Base-by-base conservation (phyloP, 2,797 vertebrate species). In the Lerista edwardsae region DNA sequence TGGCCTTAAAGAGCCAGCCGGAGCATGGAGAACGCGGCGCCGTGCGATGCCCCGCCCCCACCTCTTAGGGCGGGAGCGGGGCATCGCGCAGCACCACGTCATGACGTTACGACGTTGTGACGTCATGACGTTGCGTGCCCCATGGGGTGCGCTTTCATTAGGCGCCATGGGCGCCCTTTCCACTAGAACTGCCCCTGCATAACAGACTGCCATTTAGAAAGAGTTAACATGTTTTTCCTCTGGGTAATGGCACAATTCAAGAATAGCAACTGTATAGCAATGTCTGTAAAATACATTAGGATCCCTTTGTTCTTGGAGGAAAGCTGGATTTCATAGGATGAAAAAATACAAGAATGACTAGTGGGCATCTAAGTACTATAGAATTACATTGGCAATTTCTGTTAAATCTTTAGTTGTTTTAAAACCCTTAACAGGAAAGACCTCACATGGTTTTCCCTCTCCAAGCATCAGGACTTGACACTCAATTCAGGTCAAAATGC, bases 401-500 rank as follows among this genome's bases (percentile, higher is more conserved):
- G 62, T 55, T 93, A 27, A 85, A 82, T 55, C 59, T 87, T 82
- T 72, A 93, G 81, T 90, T 92, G 83, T 4, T 91, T 92, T 91
- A 89, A 77, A 72, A 23, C 62, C 84, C 75, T n/a, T 75, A 89
- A 82, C 17, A 77, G 39, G 84, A 82, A 19, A 78, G n/a, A 80
- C 41, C 62, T 82, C 83, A 74, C 6, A 78, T 73, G 55, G 76
- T 89, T 92, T 83, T 84, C 88, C 62, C 72, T 93, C 92, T 81
- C 80, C 80, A 87, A 89, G 87, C 88, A 88, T 87, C 86, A 91
- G 83, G 29, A 91, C 78, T 86, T 92, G 91, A 81, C 88, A 88
- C 84, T 90, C 87, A 83, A 84, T 92, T 90, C 92, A 89, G 88
- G 82, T 74, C 87, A 86, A 91, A 91, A 75, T 81, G 90, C 87